These are phyloP conservation scores for Erannis defoliaria DNA, from an alignment of 2,888 invertebrate species.

Conservation along the genomic window DNA sequence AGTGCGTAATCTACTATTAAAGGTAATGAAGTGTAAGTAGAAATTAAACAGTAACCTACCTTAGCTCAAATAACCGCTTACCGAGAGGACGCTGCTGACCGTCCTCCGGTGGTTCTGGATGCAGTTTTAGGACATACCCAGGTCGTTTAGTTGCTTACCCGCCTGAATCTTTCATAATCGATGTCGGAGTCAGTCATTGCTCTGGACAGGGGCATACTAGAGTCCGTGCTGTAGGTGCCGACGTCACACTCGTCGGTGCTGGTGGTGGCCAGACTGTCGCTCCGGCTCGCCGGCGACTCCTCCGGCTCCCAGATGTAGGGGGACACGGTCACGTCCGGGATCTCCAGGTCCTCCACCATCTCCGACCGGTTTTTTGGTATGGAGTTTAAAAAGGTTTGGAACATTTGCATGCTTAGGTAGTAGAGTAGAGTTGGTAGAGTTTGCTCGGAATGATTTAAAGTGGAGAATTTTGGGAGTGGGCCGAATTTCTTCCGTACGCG, in stretches of 20 bases:
- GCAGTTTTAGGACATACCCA: not conserved
- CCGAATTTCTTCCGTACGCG: no score
- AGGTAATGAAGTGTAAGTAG: no score
- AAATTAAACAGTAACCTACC: no score
- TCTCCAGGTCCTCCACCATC: conserved; percentile 70
- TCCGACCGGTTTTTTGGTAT: conserved; percentile 71
- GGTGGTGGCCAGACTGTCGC: conserved; percentile 59
- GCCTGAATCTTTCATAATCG: conserved; percentile 68
- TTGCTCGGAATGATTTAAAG: no score
- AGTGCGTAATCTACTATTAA: no score
- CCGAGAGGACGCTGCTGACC: no score
- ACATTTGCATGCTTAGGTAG: conserved; percentile 64
- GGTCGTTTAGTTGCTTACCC: conserved; percentile 55
- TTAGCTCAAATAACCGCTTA: no score
- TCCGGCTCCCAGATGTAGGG: conserved; percentile 70
- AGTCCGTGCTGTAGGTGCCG: conserved; percentile 62
- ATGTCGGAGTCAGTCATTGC: conserved; percentile 81
- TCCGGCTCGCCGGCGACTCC: conserved; percentile 52
- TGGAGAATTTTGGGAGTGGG: no score
- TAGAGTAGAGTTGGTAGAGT: not conserved
- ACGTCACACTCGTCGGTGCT: conserved; percentile 55
- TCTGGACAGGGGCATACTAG: conserved; percentile 71
- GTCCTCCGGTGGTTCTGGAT: no score
- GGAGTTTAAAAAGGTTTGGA: conserved; percentile 62
- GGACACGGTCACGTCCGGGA: conserved; percentile 65